Percentiles rank a stretch among this genome's conserved stretches.
Evolutionary conservation across 2,797 vertebrate genomes (phyloP).

Genomic region (Jordanella pulchra): DNA sequence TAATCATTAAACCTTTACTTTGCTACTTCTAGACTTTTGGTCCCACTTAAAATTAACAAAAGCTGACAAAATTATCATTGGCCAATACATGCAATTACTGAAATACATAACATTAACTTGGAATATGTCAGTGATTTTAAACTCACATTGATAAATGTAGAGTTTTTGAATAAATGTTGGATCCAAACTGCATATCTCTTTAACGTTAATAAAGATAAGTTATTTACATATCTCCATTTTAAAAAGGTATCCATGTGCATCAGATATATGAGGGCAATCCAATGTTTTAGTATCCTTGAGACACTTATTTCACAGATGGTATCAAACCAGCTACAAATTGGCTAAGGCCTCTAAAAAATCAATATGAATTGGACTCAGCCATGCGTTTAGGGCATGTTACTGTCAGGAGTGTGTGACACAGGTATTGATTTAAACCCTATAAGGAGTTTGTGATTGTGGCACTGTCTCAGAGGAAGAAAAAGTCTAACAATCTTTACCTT

Average conservation of each 20-base stretch:
- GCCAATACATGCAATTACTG: background rate
- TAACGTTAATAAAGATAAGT: background rate
- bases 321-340: conserved; percentile 8
- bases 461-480: background rate
- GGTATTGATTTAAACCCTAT: conserved; percentile 4
- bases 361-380: conserved; percentile 6
- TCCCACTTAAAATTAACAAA: background rate
- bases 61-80: background rate
- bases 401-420: conserved; percentile 3
- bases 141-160: background rate
- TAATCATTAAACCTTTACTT: no score
- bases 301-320: background rate
- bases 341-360: conserved; percentile 5
- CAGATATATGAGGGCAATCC: background rate
- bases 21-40: no score
- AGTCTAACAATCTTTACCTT: background rate
- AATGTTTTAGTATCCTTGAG: background rate
- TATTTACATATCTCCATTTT: background rate
- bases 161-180: background rate
- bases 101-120: background rate
- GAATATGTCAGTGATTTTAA: background rate
- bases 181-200: background rate
- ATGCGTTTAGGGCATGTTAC: background rate
- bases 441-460: conserved; percentile 4
- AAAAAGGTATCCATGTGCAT: background rate